phyloP scores from a whole-genome alignment of 2,888 invertebrate species.

The Galerucella calmariensis region DNA sequence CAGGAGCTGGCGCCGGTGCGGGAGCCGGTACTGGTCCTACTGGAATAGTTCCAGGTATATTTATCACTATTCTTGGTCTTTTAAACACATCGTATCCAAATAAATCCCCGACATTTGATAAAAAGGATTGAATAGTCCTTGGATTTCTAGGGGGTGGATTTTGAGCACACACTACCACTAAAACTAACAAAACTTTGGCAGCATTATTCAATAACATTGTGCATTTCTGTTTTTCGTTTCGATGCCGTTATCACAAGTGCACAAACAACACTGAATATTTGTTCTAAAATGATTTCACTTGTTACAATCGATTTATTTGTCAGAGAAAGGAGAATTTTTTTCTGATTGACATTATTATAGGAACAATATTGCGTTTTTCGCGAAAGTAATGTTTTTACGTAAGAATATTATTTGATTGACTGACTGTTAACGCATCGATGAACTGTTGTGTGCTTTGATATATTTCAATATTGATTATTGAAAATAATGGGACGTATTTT shows the following conservation, averaged over 20 bases:
- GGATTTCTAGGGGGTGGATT: conserved; percentile 53
- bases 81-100: conserved; percentile 63
- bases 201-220: conserved; percentile 50
- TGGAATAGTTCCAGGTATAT: conserved; percentile 41
- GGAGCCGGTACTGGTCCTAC: conserved; percentile 42
- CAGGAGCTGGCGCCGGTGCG: conserved; percentile 40
- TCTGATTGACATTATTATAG: conserved; percentile 54
- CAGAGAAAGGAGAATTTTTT: conserved; percentile 57
- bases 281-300: conserved; percentile 56
- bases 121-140: conserved; percentile 61
- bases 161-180: conserved; percentile 36
- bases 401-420: conserved; percentile 57
- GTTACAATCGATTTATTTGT: conserved; percentile 56
- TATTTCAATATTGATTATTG: conserved; percentile 40
- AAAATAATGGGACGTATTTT: conserved; percentile 40
- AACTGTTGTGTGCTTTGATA: conserved; percentile 20
- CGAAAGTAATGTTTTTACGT: conserved; percentile 56
- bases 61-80: conserved; percentile 48
- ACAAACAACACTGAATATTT: conserved; percentile 53
- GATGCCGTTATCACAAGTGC: conserved; percentile 44
- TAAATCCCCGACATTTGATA: conserved; percentile 61
- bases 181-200: conserved; percentile 40
- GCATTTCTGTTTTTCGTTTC: conserved; percentile 47
- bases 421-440: conserved; percentile 51
- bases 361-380: conserved; percentile 57